phyloP scores from a whole-genome alignment of 2,113 vertebrate genomes.

The Hydrolagus affinis region DNA sequence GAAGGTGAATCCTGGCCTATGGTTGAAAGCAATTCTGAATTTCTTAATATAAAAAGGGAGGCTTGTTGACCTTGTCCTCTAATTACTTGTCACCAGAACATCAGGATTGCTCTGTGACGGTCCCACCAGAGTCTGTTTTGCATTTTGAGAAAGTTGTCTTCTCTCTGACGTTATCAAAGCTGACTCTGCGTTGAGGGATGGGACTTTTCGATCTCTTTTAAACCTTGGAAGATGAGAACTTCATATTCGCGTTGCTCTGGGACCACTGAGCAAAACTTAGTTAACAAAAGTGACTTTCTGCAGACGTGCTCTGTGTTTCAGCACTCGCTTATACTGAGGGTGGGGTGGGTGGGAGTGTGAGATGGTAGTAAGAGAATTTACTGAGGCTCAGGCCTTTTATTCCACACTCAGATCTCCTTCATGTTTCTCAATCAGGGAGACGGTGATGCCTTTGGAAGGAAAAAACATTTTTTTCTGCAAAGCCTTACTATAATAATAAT shows the following conservation, averaged over 20 bases:
- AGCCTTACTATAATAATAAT: no score
- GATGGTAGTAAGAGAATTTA: neutral
- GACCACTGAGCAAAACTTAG: slow-evolving; percentile 17
- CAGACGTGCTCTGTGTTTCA: neutral
- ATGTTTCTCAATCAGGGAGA: neutral
- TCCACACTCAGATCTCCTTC: neutral
- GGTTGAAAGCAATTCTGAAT: slow-evolving; percentile 30
- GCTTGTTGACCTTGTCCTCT: slow-evolving; percentile 29
- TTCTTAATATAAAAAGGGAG: slow-evolving; percentile 27
- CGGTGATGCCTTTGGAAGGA: no score
- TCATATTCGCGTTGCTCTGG: slow-evolving; percentile 1
- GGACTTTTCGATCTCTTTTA: slow-evolving; percentile 25
- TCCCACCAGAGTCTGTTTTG: slow-evolving; percentile 27
- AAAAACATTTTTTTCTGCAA: no score
- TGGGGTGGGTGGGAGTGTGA: no score
- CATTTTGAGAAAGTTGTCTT: slow-evolving; percentile 28
- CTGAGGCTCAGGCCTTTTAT: neutral
- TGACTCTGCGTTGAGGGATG: slow-evolving; percentile 2
- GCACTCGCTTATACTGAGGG: no score
- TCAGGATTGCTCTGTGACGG: slow-evolving; percentile 4
- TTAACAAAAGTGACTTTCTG: slow-evolving; percentile 10
- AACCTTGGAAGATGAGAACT: slow-evolving; percentile 2
- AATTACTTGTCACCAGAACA: slow-evolving; percentile 24
- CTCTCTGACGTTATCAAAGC: slow-evolving; percentile 26
- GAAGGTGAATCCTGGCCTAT: slow-evolving; percentile 26